These are phyloP conservation scores for Hippocampus comes DNA, from an alignment of 2,113 vertebrate species.

Conservation along the genomic window DNA sequence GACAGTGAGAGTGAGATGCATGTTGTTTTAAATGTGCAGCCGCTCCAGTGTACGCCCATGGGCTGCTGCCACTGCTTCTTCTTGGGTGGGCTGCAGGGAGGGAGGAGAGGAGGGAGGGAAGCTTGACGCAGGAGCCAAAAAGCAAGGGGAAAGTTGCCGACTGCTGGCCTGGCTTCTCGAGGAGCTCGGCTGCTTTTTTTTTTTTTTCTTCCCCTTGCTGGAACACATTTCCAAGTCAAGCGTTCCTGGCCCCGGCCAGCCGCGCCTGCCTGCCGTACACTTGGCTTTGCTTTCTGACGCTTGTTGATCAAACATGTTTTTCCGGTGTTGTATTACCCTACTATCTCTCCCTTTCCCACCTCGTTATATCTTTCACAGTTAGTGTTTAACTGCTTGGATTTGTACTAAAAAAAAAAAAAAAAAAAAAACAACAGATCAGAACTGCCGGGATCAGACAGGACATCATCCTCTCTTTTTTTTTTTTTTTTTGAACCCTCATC, in stretches of 20 bases:
- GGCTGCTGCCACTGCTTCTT: constrained; percentile 62
- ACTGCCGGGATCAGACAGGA: constrained; percentile 68
- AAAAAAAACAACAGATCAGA: constrained; percentile 10
- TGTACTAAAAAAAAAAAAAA: constrained; percentile 11
- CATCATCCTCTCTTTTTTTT: constrained; percentile 55
- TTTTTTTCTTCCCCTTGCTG: constrained; percentile 49
- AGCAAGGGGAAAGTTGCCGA: constrained; percentile 69
- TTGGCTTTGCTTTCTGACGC: constrained; percentile 9
- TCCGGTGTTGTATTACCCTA: neutral
- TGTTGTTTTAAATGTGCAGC: constrained; percentile 79
- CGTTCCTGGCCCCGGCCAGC: constrained; percentile 32
- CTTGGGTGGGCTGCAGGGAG: constrained; percentile 80
- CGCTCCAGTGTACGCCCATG: constrained; percentile 82
- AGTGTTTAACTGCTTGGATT: neutral
- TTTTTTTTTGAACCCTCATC: constrained; percentile 65
- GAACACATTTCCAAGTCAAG: constrained; percentile 71
- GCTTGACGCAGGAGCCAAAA: constrained; percentile 47
- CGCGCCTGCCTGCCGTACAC: constrained; percentile 25
- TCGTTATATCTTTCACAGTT: neutral
- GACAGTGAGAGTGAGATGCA: constrained; percentile 54
- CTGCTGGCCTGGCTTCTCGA: constrained; percentile 57
- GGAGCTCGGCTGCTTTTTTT: constrained; percentile 51
- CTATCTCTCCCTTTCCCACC: neutral
- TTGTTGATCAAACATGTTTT: constrained; percentile 3
- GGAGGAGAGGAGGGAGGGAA: constrained; percentile 55